Conservation (phyloP, 35 echinoderm and acorn worm genomes). For the Lytechinus pictus region DNA sequence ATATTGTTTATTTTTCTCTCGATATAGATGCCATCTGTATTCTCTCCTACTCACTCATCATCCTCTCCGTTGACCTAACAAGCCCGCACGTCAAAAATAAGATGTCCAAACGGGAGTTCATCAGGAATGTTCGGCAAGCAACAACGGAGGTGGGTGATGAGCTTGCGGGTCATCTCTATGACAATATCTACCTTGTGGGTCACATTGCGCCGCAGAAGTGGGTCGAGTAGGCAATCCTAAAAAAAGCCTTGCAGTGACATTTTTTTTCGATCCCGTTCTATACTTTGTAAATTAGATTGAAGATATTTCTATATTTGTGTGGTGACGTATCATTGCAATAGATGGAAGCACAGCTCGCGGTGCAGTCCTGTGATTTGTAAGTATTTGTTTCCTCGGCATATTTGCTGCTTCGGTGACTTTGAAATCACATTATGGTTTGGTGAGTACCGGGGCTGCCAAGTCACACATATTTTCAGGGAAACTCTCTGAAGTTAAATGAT, state of each 20-base stretch:
- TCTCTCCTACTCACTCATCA: conserved; percentile 93
- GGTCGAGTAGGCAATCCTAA: background rate
- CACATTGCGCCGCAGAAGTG: conserved; percentile 97
- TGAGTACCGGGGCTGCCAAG: no score
- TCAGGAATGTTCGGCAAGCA: conserved; percentile 92
- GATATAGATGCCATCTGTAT: conserved; percentile 92
- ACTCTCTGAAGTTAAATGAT: no score
- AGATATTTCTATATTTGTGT: background rate
- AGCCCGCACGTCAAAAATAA: conserved; percentile 99
- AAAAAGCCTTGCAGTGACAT: background rate
- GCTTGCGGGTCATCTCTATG: conserved; percentile 94
- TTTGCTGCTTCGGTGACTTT: background rate
- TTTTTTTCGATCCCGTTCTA: background rate
- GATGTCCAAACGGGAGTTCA: conserved; percentile 99
- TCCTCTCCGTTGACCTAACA: conserved; percentile 96
- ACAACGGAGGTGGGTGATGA: conserved; percentile 85
- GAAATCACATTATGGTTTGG: background rate
- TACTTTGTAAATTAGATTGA: background rate
- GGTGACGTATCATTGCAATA: background rate
- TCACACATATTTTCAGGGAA: no score
- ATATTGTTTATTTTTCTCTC: background rate
- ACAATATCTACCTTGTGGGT: conserved; percentile 98
- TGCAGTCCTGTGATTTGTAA: background rate
- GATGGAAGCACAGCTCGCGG: background rate
- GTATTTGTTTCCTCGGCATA: background rate